Evolutionary conservation across 2,888 invertebrate species (phyloP).

Genomic region (Phytoseiulus persimilis): DNA sequence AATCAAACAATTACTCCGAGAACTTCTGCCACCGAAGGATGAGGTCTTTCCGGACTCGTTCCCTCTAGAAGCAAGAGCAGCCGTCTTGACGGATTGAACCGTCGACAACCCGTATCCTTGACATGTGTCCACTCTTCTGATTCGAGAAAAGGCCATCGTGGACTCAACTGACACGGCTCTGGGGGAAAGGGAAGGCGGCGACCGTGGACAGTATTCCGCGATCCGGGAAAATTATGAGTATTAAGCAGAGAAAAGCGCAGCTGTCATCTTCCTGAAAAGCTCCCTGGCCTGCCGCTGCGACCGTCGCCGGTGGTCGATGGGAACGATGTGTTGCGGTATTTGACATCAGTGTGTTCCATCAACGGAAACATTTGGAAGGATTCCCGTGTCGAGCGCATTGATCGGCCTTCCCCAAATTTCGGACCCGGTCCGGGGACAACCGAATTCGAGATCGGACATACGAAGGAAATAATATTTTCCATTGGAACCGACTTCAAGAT

Average conservation of each 20-base stretch:
- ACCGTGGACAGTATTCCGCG: background rate
- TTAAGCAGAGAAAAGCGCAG: background rate
- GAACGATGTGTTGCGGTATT: background rate
- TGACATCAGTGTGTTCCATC: background rate
- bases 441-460: background rate
- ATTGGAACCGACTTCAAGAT: too few species aligned
- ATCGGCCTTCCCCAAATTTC: too few species aligned
- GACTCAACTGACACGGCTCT: background rate
- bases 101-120: background rate
- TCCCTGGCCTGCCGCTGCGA: background rate
- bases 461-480: too few species aligned
- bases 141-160: background rate
- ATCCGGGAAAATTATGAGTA: background rate
- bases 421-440: too few species aligned
- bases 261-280: background rate
- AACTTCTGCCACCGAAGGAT: background rate
- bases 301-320: background rate
- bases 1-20: background rate
- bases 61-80: background rate
- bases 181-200: background rate
- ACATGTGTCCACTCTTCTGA: background rate
- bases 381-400: too few species aligned
- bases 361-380: too few species aligned
- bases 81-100: background rate
- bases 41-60: background rate